phyloP scores from a whole-genome alignment of 2,797 vertebrate genomes.

The Triplophysa yarkandensis region DNA sequence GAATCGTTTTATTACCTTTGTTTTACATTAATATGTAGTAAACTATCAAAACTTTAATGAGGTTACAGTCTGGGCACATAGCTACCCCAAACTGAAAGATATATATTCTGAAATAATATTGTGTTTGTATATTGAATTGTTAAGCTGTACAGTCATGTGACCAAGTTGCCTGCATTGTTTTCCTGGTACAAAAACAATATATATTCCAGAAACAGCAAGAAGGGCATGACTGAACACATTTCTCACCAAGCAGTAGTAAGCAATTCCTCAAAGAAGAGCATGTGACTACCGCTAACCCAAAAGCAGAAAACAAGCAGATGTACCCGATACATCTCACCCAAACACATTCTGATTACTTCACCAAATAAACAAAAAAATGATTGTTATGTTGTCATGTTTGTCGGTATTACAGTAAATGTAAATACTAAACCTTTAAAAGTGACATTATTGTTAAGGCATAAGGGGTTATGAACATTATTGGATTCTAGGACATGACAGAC shows the following conservation, averaged over 20 bases:
- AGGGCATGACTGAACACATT: constrained; percentile 66
- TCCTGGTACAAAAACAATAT: neutral
- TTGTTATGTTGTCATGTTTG: neutral
- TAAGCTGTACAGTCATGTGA: neutral
- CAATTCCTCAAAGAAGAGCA: constrained; percentile 69
- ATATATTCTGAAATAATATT: neutral
- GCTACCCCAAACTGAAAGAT: neutral
- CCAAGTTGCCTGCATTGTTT: constrained; percentile 2
- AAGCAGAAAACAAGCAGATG: constrained; percentile 49
- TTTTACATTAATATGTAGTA: too few species aligned
- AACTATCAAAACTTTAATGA: too few species aligned
- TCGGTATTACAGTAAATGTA: too few species aligned
- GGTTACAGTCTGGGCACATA: too few species aligned
- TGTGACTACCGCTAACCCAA: constrained; percentile 66
- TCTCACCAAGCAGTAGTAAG: constrained; percentile 45
- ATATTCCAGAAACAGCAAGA: constrained; percentile 12
- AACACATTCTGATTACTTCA: neutral
- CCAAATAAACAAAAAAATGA: neutral
- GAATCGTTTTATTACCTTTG: too few species aligned
- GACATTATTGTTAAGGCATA: neutral
- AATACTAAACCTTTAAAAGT: neutral
- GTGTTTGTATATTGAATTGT: too few species aligned
- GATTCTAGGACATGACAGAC: neutral
- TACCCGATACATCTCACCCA: constrained; percentile 51
- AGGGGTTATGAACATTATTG: neutral